Evolutionary conservation across 2,888 invertebrate genomes (phyloP).

Genomic region (Lottia scabra): DNA sequence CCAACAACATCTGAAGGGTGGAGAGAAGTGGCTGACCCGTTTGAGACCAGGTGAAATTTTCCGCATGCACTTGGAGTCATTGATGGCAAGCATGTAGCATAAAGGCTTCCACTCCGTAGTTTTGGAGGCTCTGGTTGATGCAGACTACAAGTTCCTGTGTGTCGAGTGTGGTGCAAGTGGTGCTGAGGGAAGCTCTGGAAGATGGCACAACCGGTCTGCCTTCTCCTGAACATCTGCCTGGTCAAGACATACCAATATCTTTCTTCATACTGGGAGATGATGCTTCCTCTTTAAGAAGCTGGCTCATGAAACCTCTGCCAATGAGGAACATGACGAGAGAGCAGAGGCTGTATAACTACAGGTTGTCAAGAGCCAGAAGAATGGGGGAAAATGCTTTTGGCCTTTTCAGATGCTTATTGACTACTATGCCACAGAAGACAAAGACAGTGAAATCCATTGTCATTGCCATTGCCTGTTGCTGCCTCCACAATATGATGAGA

Average conservation of each 20-base stretch:
- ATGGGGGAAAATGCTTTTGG: too few relatives aligned
- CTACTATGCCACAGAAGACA: conserved; percentile 7
- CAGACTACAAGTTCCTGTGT: conserved; percentile 1
- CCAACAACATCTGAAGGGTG: conserved; percentile 27
- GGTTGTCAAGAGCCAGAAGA: background rate
- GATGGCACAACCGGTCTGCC: background rate
- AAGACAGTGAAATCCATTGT: background rate
- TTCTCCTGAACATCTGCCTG: background rate
- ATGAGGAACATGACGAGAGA: background rate
- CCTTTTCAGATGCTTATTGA: background rate
- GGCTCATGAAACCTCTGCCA: background rate
- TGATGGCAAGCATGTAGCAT: conserved; percentile 28
- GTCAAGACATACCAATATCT: background rate
- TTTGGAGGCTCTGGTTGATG: background rate
- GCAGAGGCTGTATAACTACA: background rate
- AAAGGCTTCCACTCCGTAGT: too few relatives aligned
- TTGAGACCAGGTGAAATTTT: too few relatives aligned
- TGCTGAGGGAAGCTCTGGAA: background rate
- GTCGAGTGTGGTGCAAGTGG: background rate
- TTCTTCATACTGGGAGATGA: background rate
- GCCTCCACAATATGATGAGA: conserved; percentile 4
- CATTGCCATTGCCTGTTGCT: conserved; percentile 3
- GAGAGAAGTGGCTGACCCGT: too few relatives aligned
- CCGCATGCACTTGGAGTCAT: too few relatives aligned
- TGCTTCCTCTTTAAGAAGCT: background rate